phyloP scores from a whole-genome alignment of 2,113 vertebrate genomes.

The Rousettus leschenaultii region DNA sequence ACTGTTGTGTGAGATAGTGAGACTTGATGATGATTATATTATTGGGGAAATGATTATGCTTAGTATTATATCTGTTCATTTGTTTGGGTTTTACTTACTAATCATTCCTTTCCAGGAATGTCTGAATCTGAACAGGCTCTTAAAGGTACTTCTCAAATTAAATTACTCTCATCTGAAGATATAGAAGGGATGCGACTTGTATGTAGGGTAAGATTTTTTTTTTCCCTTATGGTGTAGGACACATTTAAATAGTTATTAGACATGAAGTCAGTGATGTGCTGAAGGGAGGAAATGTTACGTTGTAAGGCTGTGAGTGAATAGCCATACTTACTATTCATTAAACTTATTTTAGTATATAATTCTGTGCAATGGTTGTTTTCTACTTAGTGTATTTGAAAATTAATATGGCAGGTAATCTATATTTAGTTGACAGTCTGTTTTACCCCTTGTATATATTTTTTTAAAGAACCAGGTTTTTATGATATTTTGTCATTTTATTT shows the following conservation, averaged over 20 bases:
- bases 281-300: background rate
- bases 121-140: slow-evolving; percentile 97
- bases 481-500: slow-evolving; percentile 24
- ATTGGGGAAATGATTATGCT: background rate
- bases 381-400: background rate
- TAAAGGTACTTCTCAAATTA: slow-evolving; percentile 99
- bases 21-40: background rate
- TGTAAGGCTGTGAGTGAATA: background rate
- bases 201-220: slow-evolving; percentile 86
- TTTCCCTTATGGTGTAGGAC: background rate
- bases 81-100: background rate
- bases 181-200: slow-evolving; percentile 96
- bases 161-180: slow-evolving; percentile 93
- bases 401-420: background rate
- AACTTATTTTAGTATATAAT: background rate
- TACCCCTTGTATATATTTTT: background rate
- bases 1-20: background rate
- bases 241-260: background rate
- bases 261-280: background rate
- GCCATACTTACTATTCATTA: background rate
- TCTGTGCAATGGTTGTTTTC: background rate
- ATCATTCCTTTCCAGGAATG: slow-evolving; percentile 87
- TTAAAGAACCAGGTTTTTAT: background rate
- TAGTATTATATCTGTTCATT: background rate
- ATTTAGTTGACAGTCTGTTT: background rate